Conservation (phyloP, 1,140 invertebrate species). For the Zaprionus ornatus region DNA sequence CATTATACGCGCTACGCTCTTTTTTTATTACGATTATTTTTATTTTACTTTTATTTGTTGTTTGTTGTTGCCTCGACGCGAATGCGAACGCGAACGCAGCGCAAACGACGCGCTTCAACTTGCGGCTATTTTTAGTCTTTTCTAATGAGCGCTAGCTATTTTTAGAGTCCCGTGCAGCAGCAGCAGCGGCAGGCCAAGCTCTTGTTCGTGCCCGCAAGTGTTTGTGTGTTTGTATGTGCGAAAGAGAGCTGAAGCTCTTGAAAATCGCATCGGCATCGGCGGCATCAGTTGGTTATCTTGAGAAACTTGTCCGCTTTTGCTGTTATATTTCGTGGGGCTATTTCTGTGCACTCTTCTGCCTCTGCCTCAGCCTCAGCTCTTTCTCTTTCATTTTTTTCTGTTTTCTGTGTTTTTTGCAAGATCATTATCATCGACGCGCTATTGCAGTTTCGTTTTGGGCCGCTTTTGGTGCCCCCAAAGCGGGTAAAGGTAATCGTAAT, state of each 20-base stretch:
- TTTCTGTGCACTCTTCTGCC: conserved; percentile 2
- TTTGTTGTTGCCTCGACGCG: conserved; percentile 17
- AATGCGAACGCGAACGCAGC: neutral
- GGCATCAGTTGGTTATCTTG: conserved; percentile 59
- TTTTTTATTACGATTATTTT: conserved; percentile 38
- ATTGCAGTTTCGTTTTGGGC: conserved; percentile 69
- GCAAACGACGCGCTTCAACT: conserved; percentile 50
- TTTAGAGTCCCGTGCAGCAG: conserved; percentile 66
- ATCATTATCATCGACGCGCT: conserved; percentile 67
- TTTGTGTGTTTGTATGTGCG: conserved; percentile 19
- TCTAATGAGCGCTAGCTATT: conserved; percentile 77
- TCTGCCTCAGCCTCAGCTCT: neutral
- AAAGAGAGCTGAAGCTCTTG: conserved; percentile 22
- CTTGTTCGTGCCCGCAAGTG: conserved; percentile 24
- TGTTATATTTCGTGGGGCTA: conserved; percentile 38
- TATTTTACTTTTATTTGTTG: conserved; percentile 22
- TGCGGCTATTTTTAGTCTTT: conserved; percentile 74
- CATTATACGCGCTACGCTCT: conserved; percentile 17
- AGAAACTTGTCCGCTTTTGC: conserved; percentile 49
- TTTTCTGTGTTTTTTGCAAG: conserved; percentile 51
- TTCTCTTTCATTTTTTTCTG: neutral
- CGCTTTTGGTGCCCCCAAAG: conserved; percentile 42
- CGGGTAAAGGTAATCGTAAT: conserved; percentile 48
- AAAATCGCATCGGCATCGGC: conserved; percentile 32
- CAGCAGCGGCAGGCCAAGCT: conserved; percentile 47